Percentiles rank a stretch among this genome's conserved stretches.
Evolutionary conservation across 1,140 invertebrate species (phyloP).

Genomic region (Cyphomyrmex costatus): DNA sequence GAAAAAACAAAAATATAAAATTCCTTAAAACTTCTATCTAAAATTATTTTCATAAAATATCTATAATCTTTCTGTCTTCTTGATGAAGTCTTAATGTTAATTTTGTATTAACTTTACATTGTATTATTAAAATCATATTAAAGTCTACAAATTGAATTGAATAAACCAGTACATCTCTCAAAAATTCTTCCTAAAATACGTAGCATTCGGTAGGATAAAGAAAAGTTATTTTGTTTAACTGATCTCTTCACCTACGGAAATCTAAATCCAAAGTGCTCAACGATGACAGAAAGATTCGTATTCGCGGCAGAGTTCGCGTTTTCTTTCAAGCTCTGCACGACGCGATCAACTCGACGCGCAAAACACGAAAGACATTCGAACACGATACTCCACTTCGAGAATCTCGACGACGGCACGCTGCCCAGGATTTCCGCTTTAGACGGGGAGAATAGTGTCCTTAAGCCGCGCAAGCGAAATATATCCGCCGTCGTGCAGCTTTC

Average conservation of each 20-base stretch:
- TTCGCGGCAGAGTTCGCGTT: slow-evolving; percentile 34
- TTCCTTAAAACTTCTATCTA: not conserved
- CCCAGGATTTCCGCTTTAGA: slow-evolving; percentile 71
- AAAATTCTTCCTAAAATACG: not conserved
- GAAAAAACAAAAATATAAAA: not conserved
- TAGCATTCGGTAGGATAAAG: not conserved
- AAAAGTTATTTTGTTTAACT: slow-evolving; percentile 26
- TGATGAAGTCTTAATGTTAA: not conserved
- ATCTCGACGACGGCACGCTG: slow-evolving; percentile 64
- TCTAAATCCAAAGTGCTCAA: slow-evolving; percentile 33
- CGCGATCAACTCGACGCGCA: slow-evolving; percentile 28
- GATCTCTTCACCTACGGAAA: not conserved
- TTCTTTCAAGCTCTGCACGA: slow-evolving; percentile 43
- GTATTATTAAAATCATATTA: not conserved
- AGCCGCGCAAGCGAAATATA: slow-evolving; percentile 60
- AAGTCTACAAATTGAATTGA: not conserved
- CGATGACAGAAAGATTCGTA: slow-evolving; percentile 27
- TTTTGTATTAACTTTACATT: not conserved
- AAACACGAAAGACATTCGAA: slow-evolving; percentile 67
- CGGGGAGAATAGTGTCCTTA: slow-evolving; percentile 31
- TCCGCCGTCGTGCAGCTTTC: slow-evolving; percentile 59
- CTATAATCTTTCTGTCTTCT: not conserved
- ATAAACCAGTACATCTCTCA: not conserved
- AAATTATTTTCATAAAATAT: slow-evolving; percentile 26
- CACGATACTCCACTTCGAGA: slow-evolving; percentile 79